Evolutionary conservation across 1,140 invertebrate genomes (phyloP), one percentile per base, ranked within the genome.

Genomic region (Mylabris phalerata): DNA sequence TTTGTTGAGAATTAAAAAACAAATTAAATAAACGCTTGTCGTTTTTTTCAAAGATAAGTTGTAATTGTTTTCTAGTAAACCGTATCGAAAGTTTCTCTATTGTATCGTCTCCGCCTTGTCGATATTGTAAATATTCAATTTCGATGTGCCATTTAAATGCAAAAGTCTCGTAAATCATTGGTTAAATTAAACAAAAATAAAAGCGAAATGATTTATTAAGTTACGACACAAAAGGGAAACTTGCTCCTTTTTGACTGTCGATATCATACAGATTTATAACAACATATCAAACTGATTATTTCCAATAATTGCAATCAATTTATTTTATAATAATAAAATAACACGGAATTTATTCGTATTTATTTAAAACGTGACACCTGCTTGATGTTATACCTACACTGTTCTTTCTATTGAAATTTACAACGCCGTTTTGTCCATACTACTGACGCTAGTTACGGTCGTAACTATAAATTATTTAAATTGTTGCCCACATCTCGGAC

Each of bases 251-350:
- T 38, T 32, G 32, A 32, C 32, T 32, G 32, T 4, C 32, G 32
- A 46, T 44, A 48, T 55, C 48, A 54, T 41, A 49, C 40, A 50
- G 58, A 60, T 60, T 55, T 60, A 60, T 48, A 43, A 39, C 55
- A 32, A 32, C 32, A 32, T 32, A 32, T 55, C 46, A 43, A 54
- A 47, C 38, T 47, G 50, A 57, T 61, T 61, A 61, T 57, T 61
- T 61, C 57, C 52, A 40, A 61, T 48, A 61, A 61, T 56, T 61
- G 59, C 54, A 57, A 61, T 61, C 57, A 61, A 61, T 54, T 61
- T 61, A 55, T 61, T 61, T 61, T 50, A 50, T 50, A 57, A 59
- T 61, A 61, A 56, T 61, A 47, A 52, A 45, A 57, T 55, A 40
- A 55, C 47, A 39, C 45, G 27, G 39, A 45, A 46, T 38, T 26